Percentiles rank a stretch among this genome's conserved stretches.
phyloP scores from a whole-genome alignment of 2,888 invertebrate genomes.

The Carabus problematicus region DNA sequence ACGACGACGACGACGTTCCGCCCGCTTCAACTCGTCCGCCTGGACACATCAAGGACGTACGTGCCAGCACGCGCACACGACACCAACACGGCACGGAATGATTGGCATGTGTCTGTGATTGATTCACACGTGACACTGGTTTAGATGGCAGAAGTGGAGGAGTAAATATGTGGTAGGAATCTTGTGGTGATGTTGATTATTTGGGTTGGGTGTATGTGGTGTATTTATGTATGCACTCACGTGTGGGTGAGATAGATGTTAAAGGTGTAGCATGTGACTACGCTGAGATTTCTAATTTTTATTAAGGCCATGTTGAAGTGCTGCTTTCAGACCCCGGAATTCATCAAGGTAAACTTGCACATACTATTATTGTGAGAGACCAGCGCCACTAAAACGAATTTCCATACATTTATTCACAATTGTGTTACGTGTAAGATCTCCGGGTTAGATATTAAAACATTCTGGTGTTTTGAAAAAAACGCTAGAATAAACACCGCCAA shows the following conservation, averaged over 20 bases:
- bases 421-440: no score
- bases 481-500: no score
- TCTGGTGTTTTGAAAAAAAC: no score
- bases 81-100: slow-evolving; percentile 25
- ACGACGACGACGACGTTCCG: slow-evolving; percentile 22
- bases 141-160: slow-evolving; percentile 4
- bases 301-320: no score
- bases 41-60: slow-evolving; percentile 32
- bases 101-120: slow-evolving; percentile 38
- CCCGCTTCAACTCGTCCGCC: slow-evolving; percentile 20
- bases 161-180: not conserved
- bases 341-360: no score
- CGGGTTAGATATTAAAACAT: no score
- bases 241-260: slow-evolving; percentile 20
- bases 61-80: slow-evolving; percentile 19
- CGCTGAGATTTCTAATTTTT: no score
- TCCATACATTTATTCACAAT: no score
- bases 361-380: no score
- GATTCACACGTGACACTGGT: slow-evolving; percentile 29
- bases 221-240: slow-evolving; percentile 9
- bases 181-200: slow-evolving; percentile 12
- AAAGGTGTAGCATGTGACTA: not conserved
- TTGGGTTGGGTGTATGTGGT: slow-evolving; percentile 20
- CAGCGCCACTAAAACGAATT: no score
- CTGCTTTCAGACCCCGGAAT: no score